Percentiles rank a stretch among this genome's conserved stretches.
Evolutionary conservation across 2,888 invertebrate genomes (phyloP).

Genomic region (Brachypalpus laphriformis): DNA sequence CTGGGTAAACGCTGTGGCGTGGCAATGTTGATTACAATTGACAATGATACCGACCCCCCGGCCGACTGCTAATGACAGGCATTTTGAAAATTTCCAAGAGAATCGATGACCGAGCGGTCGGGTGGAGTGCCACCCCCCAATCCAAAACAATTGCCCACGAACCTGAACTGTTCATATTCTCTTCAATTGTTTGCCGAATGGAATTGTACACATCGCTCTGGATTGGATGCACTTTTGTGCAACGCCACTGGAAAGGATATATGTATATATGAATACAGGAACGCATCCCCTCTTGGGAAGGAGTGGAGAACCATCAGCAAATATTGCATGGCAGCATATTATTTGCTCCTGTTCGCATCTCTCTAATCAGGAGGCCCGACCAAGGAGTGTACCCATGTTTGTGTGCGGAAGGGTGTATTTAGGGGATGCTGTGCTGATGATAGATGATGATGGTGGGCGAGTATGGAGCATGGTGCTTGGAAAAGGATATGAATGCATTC

Average conservation of each 20-base stretch:
- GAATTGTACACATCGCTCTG: constrained; percentile 44
- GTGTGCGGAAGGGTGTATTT: neutral
- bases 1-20: constrained; percentile 57
- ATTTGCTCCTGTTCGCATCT: constrained; percentile 68
- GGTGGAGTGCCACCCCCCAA: neutral
- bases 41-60: constrained; percentile 42
- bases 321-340: constrained; percentile 61
- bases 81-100: constrained; percentile 44
- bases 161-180: constrained; percentile 51
- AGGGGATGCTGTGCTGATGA: neutral
- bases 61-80: constrained; percentile 53
- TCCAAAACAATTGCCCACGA: constrained; percentile 63
- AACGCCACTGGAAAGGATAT: constrained; percentile 5
- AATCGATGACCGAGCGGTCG: constrained; percentile 36
- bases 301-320: constrained; percentile 61
- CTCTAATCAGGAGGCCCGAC: constrained; percentile 65
- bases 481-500: constrained; percentile 38
- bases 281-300: neutral
- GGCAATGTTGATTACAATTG: constrained; percentile 66
- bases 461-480: neutral
- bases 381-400: neutral
- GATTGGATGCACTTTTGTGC: constrained; percentile 54
- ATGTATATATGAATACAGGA: neutral
- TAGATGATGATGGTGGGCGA: constrained; percentile 22
- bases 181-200: constrained; percentile 66